phyloP scores from a whole-genome alignment of 2,888 invertebrate genomes.

The Cryptocephalus moraei region DNA sequence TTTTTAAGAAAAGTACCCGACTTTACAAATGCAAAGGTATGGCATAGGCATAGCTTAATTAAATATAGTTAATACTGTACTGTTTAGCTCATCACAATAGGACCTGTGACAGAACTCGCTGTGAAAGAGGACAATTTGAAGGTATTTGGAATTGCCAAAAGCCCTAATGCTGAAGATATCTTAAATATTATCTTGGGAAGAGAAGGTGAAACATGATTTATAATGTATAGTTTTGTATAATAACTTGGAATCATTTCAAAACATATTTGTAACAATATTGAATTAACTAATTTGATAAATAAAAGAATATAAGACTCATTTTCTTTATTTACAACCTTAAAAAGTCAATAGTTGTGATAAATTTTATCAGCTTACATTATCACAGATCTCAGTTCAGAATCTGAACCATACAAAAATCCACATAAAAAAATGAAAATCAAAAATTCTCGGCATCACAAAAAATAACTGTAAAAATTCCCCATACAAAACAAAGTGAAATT shows the following conservation, averaged over 20 bases:
- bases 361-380: constrained; percentile 15
- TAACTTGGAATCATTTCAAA: no score
- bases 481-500: no score
- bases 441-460: neutral
- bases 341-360: constrained; percentile 1
- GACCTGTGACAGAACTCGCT: constrained; percentile 46
- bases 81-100: constrained; percentile 44
- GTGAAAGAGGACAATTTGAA: constrained; percentile 37
- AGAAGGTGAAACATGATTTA: no score
- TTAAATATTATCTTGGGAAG: constrained; percentile 31
- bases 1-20: constrained; percentile 32
- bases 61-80: no score
- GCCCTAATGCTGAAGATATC: constrained; percentile 44
- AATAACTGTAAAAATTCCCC: no score
- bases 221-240: no score
- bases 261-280: no score
- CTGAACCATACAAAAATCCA: neutral
- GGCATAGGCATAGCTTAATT: no score
- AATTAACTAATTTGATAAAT: no score
- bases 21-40: constrained; percentile 22
- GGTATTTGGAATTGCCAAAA: constrained; percentile 40
- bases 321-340: neutral
- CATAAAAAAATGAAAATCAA: neutral
- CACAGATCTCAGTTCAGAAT: constrained; percentile 15
- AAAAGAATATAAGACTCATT: no score